Percentiles rank a stretch among this genome's conserved stretches.
Evolutionary conservation across 2,888 invertebrate genomes (phyloP).

Genomic region (Drosophila buzzatii): DNA sequence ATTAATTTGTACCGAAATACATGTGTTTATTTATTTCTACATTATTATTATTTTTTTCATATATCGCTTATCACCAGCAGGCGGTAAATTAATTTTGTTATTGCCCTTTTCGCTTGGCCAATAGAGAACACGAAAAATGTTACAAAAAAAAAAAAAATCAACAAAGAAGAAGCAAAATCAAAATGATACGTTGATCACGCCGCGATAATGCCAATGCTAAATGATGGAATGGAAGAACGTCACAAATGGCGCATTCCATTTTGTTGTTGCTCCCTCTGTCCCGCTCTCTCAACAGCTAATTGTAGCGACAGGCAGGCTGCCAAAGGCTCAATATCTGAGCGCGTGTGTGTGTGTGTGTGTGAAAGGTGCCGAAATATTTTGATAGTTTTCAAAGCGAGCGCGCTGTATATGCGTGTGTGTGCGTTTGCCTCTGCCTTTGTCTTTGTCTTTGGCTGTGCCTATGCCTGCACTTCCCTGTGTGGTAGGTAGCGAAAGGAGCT

Average conservation of each 20-base stretch:
- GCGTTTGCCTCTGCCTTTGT: slow-evolving; percentile 6
- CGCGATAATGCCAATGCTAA: slow-evolving; percentile 56
- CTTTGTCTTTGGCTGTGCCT: not conserved
- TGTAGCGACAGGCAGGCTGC: slow-evolving; percentile 35
- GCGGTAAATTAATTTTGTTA: slow-evolving; percentile 41
- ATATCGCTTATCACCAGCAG: slow-evolving; percentile 38
- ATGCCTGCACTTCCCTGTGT: slow-evolving; percentile 42
- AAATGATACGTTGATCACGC: slow-evolving; percentile 64
- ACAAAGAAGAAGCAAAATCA: slow-evolving; percentile 46
- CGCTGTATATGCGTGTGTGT: not conserved
- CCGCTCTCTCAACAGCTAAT: not conserved
- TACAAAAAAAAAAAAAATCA: slow-evolving; percentile 16
- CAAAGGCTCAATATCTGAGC: slow-evolving; percentile 6
- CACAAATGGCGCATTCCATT: slow-evolving; percentile 27
- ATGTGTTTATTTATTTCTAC: slow-evolving; percentile 15
- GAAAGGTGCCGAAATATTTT: slow-evolving; percentile 36
- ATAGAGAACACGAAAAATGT: slow-evolving; percentile 54
- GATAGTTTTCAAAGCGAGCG: slow-evolving; percentile 25
- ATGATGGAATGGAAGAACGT: slow-evolving; percentile 32
- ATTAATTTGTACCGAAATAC: slow-evolving; percentile 44
- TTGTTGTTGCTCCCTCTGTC: not conserved
- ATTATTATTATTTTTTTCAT: not conserved
- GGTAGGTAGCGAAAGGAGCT: slow-evolving; percentile 39
- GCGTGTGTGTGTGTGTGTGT: slow-evolving; percentile 1
- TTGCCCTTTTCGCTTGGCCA: slow-evolving; percentile 18